phyloP scores from a whole-genome alignment of 1,140 invertebrate species.

The Sitophilus oryzae region DNA sequence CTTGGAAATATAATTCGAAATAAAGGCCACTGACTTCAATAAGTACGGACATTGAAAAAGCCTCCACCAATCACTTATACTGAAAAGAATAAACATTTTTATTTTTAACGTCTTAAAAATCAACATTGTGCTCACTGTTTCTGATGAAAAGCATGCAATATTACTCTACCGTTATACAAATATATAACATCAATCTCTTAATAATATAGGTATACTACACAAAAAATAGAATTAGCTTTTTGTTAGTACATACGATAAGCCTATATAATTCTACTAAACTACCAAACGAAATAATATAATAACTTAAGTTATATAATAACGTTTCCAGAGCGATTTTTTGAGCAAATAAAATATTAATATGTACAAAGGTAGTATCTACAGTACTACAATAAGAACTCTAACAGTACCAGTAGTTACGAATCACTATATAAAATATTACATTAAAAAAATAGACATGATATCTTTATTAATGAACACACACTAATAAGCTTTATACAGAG shows the following conservation, averaged over 20 bases:
- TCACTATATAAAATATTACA: too few species aligned
- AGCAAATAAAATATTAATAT: neutral
- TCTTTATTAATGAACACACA: too few species aligned
- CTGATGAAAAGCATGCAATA: neutral
- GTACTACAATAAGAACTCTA: too few species aligned
- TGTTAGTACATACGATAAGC: neutral
- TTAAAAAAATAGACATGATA: too few species aligned
- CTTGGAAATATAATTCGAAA: conserved; percentile 24
- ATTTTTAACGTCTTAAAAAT: conserved; percentile 10
- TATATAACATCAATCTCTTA: too few species aligned
- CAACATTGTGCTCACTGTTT: neutral
- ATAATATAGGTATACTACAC: neutral
- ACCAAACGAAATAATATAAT: too few species aligned
- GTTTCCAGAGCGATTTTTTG: neutral
- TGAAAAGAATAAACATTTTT: conserved; percentile 38
- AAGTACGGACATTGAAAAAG: conserved; percentile 39
- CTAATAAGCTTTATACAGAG: neutral
- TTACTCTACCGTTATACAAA: neutral
- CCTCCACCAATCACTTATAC: conserved; percentile 43
- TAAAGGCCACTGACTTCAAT: conserved; percentile 34
- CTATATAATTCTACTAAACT: neutral
- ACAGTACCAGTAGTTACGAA: too few species aligned
- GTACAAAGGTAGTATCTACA: too few species aligned
- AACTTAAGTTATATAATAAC: neutral
- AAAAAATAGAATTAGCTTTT: neutral